Percentiles rank a stretch among this genome's conserved stretches.
Evolutionary conservation across 2,113 vertebrate genomes (phyloP).

Genomic region (Columba janthina): DNA sequence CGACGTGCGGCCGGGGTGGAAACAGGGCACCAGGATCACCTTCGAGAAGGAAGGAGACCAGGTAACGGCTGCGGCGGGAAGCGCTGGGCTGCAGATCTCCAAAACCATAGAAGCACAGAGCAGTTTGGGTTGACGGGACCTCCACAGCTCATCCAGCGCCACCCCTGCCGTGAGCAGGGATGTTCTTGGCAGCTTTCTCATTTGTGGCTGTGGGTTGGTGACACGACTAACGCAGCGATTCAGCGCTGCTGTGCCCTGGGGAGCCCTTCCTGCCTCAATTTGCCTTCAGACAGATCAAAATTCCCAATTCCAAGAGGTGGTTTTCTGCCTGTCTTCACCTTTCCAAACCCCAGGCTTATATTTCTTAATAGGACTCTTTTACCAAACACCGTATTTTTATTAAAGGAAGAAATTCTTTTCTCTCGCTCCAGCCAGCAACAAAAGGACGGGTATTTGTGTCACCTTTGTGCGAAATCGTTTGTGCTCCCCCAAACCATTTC

Average conservation of each 20-base stretch:
- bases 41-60: slow-evolving; percentile 94
- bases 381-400: neutral
- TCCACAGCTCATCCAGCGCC: no score
- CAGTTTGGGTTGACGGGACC: no score
- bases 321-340: neutral
- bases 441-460: no score
- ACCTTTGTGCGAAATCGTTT: neutral
- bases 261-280: neutral
- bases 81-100: neutral
- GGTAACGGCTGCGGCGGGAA: slow-evolving; percentile 31
- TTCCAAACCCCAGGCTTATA: neutral
- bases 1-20: slow-evolving; percentile 88
- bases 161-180: no score
- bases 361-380: neutral
- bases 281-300: neutral
- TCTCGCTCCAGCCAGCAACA: neutral
- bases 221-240: rapidly evolving
- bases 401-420: neutral
- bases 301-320: neutral
- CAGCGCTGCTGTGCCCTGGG: neutral
- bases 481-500: neutral
- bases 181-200: neutral
- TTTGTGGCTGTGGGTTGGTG: neutral
- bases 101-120: no score
- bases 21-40: slow-evolving; percentile 84